A percentile compares a stretch with the other conserved stretches of the same genome.
phyloP scores from a whole-genome alignment of 2,797 vertebrate genomes.

The Myoxocephalus aenaeus region DNA sequence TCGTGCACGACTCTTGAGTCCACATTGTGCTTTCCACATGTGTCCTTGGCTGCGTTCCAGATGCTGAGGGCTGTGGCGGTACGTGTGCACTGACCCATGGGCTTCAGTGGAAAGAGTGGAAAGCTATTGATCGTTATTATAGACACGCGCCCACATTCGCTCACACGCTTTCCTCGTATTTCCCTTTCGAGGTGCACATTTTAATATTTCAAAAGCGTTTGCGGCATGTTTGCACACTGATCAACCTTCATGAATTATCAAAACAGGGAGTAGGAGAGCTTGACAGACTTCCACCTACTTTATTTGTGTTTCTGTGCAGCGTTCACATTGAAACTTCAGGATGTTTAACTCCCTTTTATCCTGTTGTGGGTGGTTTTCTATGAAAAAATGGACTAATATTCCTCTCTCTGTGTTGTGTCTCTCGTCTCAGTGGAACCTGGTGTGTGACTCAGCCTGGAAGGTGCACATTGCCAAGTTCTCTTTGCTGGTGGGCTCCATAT shows the following conservation, averaged over 20 bases:
- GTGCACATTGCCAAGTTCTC: conserved; percentile 99
- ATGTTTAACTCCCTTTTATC: conserved; percentile 40
- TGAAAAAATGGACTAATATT: conserved; percentile 27
- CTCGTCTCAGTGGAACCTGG: conserved; percentile 92
- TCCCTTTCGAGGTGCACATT: conserved; percentile 1
- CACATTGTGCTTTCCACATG: conserved; percentile 39
- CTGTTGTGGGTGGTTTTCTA: conserved; percentile 17
- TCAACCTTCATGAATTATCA: conserved; percentile 50
- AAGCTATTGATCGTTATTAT: conserved; percentile 65
- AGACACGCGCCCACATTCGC: conserved; percentile 27
- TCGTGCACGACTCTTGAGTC: conserved; percentile 8
- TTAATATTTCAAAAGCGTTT: conserved; percentile 45
- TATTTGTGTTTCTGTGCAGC: conserved; percentile 20
- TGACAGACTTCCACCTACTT: conserved; percentile 24
- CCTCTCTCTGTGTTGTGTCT: conserved; percentile 22
- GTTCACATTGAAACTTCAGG: neutral
- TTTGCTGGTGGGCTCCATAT: conserved; percentile 95
- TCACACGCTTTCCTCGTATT: conserved; percentile 2
- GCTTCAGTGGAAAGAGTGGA: conserved; percentile 38
- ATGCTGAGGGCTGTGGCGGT: conserved; percentile 37
- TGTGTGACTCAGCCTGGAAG: conserved; percentile 96
- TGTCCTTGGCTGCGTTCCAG: conserved; percentile 56
- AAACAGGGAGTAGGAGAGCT: conserved; percentile 35
- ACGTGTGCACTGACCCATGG: conserved; percentile 61
- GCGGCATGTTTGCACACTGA: conserved; percentile 30